Conservation (phyloP, 2,113 vertebrate genomes). For the Microcebus murinus region DNA sequence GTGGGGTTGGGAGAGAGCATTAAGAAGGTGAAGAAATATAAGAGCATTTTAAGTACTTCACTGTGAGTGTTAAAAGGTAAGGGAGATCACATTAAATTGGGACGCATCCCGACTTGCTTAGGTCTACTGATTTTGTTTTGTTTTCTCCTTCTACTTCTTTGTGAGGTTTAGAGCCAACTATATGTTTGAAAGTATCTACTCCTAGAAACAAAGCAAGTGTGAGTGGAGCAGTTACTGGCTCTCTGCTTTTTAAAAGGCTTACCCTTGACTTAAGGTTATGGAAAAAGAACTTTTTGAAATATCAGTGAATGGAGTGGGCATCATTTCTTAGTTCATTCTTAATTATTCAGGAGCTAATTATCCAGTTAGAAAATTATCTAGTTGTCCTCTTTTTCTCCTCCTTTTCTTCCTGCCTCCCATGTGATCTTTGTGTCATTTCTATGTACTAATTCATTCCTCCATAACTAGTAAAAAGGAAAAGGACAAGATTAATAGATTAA, state of each 20-base stretch:
- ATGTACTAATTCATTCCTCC: neutral
- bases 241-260: neutral
- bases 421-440: neutral
- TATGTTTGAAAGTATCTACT: conserved; percentile 8
- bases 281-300: neutral
- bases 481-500: neutral
- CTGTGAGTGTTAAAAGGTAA: neutral
- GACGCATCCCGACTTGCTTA: neutral
- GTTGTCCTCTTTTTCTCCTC: neutral
- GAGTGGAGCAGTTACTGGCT: neutral
- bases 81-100: neutral
- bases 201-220: neutral
- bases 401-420: neutral
- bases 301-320: neutral
- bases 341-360: neutral
- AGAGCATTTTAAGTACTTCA: neutral
- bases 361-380: neutral
- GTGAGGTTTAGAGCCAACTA: neutral
- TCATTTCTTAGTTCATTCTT: neutral
- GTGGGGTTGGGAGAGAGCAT: neutral
- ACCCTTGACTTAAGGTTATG: neutral
- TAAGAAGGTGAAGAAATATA: neutral
- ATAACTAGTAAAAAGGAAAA: conserved; percentile 7
- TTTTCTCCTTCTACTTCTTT: neutral
- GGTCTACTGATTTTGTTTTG: neutral